Conservation (phyloP, 2,888 invertebrate species). For the Lordiphosa fenestrarum region DNA sequence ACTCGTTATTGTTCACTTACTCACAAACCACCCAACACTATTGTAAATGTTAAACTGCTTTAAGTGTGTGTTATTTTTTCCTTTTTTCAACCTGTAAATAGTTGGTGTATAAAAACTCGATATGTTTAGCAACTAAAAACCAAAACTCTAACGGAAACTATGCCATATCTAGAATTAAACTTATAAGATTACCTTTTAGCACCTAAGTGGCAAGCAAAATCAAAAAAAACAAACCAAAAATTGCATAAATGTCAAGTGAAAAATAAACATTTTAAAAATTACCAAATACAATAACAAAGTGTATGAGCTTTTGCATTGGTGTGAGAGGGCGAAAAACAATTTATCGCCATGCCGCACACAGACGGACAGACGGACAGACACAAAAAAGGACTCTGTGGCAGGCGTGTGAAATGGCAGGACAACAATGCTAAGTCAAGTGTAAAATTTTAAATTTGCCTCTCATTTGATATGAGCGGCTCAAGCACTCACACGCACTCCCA, state of each 20-base stretch:
- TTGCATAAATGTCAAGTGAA: conserved; percentile 46
- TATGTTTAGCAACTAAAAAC: conserved; percentile 49
- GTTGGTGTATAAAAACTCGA: conserved; percentile 44
- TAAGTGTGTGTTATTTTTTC: conserved; percentile 24
- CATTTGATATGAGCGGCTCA: conserved; percentile 71
- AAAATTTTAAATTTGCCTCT: conserved; percentile 81
- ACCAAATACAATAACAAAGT: conserved; percentile 21
- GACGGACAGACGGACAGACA: conserved; percentile 30
- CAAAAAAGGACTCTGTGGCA: conserved; percentile 27
- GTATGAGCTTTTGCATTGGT: too few relatives aligned
- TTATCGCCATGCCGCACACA: conserved; percentile 54
- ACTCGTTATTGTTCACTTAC: too few relatives aligned
- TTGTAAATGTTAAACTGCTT: conserved; percentile 36
- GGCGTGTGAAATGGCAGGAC: conserved; percentile 76
- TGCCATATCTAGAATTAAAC: conserved; percentile 47
- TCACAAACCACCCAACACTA: neutral
- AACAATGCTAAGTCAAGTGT: conserved; percentile 80
- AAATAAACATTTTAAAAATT: conserved; percentile 58
- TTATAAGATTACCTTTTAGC: conserved; percentile 41
- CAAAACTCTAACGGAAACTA: conserved; percentile 14
- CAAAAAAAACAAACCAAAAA: conserved; percentile 55
- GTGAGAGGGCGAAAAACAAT: conserved; percentile 43
- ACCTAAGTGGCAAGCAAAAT: conserved; percentile 61
- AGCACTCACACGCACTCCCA: conserved; percentile 49
- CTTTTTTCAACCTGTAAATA: conserved; percentile 44